Evolutionary conservation across 2,797 vertebrate species (phyloP).

Genomic region (Thalassophryne amazonica): DNA sequence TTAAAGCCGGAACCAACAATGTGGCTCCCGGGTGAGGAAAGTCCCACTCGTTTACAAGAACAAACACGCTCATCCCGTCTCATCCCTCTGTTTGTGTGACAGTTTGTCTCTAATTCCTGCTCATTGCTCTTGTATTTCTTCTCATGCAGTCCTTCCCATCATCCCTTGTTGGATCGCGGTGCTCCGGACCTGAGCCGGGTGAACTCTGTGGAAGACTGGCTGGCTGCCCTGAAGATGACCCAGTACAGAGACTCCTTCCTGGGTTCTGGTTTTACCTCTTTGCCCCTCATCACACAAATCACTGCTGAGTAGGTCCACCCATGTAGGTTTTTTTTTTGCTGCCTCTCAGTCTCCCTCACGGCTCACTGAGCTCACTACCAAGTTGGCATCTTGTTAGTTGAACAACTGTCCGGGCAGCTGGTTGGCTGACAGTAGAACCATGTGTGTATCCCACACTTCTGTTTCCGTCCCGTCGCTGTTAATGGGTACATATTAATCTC

Average conservation of each 20-base stretch:
- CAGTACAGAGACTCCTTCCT: constrained; percentile 95
- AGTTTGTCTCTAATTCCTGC: background rate
- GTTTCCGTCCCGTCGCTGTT: too few relatives aligned
- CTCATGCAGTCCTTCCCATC: constrained; percentile 82
- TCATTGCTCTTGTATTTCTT: background rate
- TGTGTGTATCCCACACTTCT: too few relatives aligned
- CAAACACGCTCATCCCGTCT: background rate
- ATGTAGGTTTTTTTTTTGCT: constrained; percentile 7
- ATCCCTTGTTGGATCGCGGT: constrained; percentile 90
- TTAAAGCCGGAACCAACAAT: constrained; percentile 92
- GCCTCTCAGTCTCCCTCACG: constrained; percentile 1
- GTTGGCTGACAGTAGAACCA: constrained; percentile 33
- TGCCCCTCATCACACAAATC: constrained; percentile 92
- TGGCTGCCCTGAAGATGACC: constrained; percentile 93
- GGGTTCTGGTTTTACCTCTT: constrained; percentile 90
- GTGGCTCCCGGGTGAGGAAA: constrained; percentile 83
- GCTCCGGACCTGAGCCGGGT: constrained; percentile 92
- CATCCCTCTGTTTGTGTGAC: background rate
- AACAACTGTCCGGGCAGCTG: constrained; percentile 22
- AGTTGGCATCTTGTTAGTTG: constrained; percentile 33
- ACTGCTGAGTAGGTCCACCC: constrained; percentile 86
- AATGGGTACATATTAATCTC: too few relatives aligned
- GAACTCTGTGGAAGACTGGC: constrained; percentile 95
- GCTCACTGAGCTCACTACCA: constrained; percentile 40
- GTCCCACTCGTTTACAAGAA: constrained; percentile 18